Evolutionary conservation across 2,113 vertebrate species (phyloP).

Genomic region (Amia ocellicauda): DNA sequence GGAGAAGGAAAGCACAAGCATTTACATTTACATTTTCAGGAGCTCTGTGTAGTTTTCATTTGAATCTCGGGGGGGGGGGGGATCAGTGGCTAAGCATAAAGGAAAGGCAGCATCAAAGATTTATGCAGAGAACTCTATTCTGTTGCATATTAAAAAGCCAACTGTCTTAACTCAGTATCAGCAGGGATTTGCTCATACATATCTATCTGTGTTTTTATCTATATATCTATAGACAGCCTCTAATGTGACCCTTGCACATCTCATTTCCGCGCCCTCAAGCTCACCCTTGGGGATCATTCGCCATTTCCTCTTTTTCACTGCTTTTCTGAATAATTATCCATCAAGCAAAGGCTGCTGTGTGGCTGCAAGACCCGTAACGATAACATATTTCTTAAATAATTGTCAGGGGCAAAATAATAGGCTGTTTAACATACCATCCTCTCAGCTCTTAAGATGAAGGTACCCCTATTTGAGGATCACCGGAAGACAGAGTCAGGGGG

Average conservation of each 20-base stretch:
- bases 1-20: background rate
- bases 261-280: background rate
- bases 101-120: background rate
- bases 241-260: background rate
- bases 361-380: background rate
- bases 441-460: background rate
- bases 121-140: background rate
- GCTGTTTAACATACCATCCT: background rate
- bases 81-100: too few relatives aligned
- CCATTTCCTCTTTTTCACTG: background rate
- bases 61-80: too few relatives aligned
- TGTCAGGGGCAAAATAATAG: background rate
- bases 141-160: background rate
- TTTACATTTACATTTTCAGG: background rate
- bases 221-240: too few relatives aligned
- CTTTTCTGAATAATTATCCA: background rate
- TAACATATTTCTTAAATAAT: conserved; percentile 1
- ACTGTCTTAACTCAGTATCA: background rate
- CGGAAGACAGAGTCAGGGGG: background rate
- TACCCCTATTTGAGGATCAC: background rate
- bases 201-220: too few relatives aligned
- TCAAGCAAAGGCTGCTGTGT: background rate
- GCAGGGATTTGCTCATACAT: too few relatives aligned
- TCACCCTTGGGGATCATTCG: background rate
- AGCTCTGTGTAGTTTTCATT: too few relatives aligned